Base-by-base conservation (phyloP, 2,888 invertebrate species). In the Siphonodentalium dalli region DNA sequence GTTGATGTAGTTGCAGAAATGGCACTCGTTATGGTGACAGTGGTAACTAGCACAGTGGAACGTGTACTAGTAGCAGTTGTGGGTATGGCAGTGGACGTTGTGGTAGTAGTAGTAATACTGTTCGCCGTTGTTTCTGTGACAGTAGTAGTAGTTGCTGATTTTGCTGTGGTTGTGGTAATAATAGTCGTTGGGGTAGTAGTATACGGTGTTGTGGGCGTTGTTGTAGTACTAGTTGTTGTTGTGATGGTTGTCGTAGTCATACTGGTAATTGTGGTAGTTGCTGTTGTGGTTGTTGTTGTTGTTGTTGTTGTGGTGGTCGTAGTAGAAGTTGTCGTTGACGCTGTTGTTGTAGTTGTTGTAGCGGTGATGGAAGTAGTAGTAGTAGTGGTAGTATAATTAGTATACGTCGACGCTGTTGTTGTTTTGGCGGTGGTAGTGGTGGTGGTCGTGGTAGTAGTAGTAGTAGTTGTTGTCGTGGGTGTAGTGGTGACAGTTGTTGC, bases 341-440 rank as follows among this genome's bases (percentile, higher is more conserved):
- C 18, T n/a, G 37, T 37, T n/a, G 37, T 37, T n/a, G 37, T 37
- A 37, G 37, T 37, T n/a, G 37, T 37, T n/a, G 37, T 37, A 37
- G 37, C 8, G 18, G 37, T 37, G 18, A 18, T 37, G 18, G 37
- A n/a, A 37, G 37, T 37, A 37, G 37, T 37, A 37, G 37, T 37
- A 37, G 37, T 37, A 37, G 37, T 37, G 18, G 37, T 37, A 37
- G 37, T 37, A 37, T 13, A n/a, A 37, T 8, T 9, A n/a, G 18
- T n/a, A n/a, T n/a, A n/a, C n/a, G n/a, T n/a, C n/a, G n/a, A n/a
- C n/a, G n/a, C n/a, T n/a, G n/a, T n/a, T n/a, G n/a, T n/a, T n/a
- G n/a, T n/a, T n/a, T 9, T 37, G 18, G 37, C 18, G 18, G 37
- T 37, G 18, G 37, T 37, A 37, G 15, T 37, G 15, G 37, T 37